phyloP scores from a whole-genome alignment of 2,888 invertebrate species.

The Papilio demoleus region DNA sequence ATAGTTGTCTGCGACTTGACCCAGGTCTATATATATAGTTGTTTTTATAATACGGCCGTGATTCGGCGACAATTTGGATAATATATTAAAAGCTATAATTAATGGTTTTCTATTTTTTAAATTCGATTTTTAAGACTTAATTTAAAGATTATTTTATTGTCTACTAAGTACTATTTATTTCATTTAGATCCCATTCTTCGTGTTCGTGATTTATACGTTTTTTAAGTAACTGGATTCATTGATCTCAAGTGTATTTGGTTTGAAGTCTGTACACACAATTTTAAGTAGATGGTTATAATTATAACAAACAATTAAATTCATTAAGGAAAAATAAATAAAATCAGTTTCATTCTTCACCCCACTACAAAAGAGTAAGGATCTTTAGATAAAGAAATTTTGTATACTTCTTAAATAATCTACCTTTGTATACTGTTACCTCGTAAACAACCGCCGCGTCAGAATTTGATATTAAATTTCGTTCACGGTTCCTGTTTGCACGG shows the following conservation, averaged over 20 bases:
- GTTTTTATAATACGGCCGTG: background rate
- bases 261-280: too few species aligned
- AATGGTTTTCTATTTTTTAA: background rate
- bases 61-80: background rate
- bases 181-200: too few species aligned
- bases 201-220: too few species aligned
- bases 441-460: slow-evolving; percentile 16
- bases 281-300: too few species aligned
- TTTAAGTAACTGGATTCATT: too few species aligned
- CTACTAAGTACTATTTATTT: too few species aligned
- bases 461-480: slow-evolving; percentile 28
- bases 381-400: background rate
- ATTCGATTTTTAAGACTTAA: background rate
- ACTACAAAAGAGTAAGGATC: background rate
- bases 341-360: too few species aligned
- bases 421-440: slow-evolving; percentile 2
- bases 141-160: too few species aligned
- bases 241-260: too few species aligned
- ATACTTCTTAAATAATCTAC: background rate
- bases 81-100: too few species aligned
- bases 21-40: background rate
- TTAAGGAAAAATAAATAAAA: too few species aligned
- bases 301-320: too few species aligned
- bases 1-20: background rate
- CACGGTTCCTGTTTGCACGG: slow-evolving; percentile 28